phyloP scores from a whole-genome alignment of 2,113 vertebrate species.

The Physeter macrocephalus region DNA sequence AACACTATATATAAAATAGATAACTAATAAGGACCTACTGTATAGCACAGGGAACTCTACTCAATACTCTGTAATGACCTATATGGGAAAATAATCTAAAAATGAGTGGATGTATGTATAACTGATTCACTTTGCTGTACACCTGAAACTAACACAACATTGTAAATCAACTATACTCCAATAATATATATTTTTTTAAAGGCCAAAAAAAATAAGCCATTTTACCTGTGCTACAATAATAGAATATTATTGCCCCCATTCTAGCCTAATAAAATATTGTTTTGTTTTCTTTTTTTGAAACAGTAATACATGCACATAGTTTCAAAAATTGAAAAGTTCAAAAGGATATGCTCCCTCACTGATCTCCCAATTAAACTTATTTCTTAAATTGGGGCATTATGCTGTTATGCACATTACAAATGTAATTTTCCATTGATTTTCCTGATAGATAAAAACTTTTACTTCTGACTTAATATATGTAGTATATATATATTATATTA shows the following conservation, averaged over 20 bases:
- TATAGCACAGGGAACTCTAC: no score
- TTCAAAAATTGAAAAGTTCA: conserved; percentile 16
- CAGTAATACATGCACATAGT: not conserved
- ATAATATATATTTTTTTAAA: not conserved
- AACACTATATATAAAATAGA: not conserved
- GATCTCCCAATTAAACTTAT: not conserved
- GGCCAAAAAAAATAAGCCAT: not conserved
- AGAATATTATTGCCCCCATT: not conserved
- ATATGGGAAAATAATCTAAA: no score
- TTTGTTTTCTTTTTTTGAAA: not conserved
- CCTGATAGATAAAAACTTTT: not conserved
- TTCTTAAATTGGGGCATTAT: not conserved
- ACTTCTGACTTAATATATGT: not conserved
- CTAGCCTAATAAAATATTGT: not conserved
- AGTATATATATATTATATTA: not conserved
- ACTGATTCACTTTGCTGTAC: no score
- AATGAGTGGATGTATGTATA: no score
- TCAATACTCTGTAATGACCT: no score
- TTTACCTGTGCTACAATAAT: not conserved
- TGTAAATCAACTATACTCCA: not conserved
- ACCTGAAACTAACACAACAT: no score
- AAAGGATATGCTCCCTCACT: not conserved
- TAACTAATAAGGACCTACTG: not conserved
- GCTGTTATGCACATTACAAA: not conserved
- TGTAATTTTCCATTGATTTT: not conserved